A percentile compares a stretch with the other conserved stretches of the same genome.
These are phyloP conservation scores for Tor tambroides DNA, from an alignment of 2,113 vertebrate species.

Conservation along the genomic window DNA sequence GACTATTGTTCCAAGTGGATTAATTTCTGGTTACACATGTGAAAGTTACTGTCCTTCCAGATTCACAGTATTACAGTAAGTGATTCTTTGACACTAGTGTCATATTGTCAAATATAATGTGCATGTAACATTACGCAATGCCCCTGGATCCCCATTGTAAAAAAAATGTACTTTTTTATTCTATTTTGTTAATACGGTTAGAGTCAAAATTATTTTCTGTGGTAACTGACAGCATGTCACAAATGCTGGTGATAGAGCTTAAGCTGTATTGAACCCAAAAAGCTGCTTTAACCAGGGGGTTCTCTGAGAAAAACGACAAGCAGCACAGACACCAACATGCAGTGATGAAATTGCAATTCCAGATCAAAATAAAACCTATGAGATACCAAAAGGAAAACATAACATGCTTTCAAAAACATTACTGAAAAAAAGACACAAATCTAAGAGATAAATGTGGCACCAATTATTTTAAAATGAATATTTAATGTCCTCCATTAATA, in stretches of 20 bases:
- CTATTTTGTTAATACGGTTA: too few species aligned
- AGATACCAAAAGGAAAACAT: not conserved
- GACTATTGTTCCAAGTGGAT: too few species aligned
- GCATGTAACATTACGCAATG: too few species aligned
- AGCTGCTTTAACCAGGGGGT: not conserved
- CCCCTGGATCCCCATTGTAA: too few species aligned
- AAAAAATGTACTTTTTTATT: too few species aligned
- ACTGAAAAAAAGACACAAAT: not conserved
- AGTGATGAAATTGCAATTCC: not conserved
- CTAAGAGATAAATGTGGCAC: not conserved
- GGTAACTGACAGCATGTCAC: not conserved
- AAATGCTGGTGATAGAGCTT: not conserved
- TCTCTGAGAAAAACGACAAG: not conserved
- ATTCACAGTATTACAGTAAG: too few species aligned
- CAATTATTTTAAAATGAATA: conserved; percentile 20
- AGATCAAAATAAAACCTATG: not conserved
- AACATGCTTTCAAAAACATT: conserved; percentile 17
- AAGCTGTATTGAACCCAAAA: not conserved
- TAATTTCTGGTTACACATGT: too few species aligned
- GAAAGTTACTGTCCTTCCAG: too few species aligned
- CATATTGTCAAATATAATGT: too few species aligned
- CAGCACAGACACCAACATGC: conserved; percentile 1
- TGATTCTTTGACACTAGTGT: too few species aligned
- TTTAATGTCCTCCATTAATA: conserved; percentile 9
- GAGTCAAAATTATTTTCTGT: not conserved